A percentile compares a stretch with the other conserved stretches of the same genome.
These are phyloP conservation scores for Nineta flava DNA, from an alignment of 2,888 invertebrate genomes.

Conservation along the genomic window DNA sequence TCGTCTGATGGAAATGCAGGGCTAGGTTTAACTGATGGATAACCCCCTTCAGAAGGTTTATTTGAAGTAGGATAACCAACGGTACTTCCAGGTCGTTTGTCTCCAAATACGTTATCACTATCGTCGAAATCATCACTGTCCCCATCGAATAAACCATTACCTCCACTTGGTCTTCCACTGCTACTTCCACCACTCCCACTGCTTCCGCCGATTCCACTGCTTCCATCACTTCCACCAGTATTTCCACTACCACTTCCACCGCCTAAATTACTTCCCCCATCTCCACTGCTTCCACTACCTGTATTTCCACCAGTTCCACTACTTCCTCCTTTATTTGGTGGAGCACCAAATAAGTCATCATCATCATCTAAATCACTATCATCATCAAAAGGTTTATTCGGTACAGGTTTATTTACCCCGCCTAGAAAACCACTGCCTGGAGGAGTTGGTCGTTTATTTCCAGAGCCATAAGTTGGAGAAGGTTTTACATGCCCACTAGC, in stretches of 20 bases:
- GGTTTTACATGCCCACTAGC: constrained; percentile 41
- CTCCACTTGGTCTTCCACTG: neutral
- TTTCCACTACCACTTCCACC: neutral
- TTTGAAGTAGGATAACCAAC: constrained; percentile 1
- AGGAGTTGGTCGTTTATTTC: neutral
- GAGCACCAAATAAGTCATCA: neutral
- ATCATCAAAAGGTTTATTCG: neutral
- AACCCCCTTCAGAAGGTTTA: neutral
- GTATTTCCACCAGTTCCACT: neutral
- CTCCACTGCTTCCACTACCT: too few relatives aligned
- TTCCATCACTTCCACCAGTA: constrained; percentile 4
- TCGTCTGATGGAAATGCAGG: neutral
- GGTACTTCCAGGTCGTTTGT: constrained; percentile 3
- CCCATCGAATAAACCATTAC: neutral
- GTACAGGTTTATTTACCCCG: neutral
- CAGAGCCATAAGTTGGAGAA: neutral
- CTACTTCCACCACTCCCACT: constrained; percentile 23
- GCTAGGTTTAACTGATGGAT: too few relatives aligned
- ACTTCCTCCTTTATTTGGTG: neutral
- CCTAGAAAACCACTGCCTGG: neutral
- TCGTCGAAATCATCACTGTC: constrained; percentile 6
- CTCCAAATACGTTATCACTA: constrained; percentile 15
- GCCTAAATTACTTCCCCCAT: too few relatives aligned
- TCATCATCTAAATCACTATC: neutral
- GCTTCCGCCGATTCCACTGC: constrained; percentile 17